Evolutionary conservation across 1,140 invertebrate genomes (phyloP), one percentile per base, ranked within the genome.

Genomic region (Hestina assimilis): DNA sequence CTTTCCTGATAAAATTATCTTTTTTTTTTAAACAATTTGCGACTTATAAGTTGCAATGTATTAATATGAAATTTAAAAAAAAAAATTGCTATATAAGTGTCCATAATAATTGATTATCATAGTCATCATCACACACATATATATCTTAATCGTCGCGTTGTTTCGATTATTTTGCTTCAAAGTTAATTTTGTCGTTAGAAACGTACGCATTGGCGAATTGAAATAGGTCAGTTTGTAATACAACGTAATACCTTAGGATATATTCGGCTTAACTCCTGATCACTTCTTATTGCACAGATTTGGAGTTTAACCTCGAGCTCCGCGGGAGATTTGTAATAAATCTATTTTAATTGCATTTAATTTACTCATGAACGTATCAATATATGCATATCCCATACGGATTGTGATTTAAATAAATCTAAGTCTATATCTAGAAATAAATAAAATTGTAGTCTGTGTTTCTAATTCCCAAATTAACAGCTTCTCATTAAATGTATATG

Each of bases 241-340:
- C n/a, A 11, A 8, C 21, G 26, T n/a, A 40, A 20, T 12, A 20
- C 11, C 23, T 38, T 20, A 29, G 14, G 50, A 52, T 52, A 29
- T 29, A 42, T 31, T 52, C 50, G 50, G 35, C 35, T 52, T 20
- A 42, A 24, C 21, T 26, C 21, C 14, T 29, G n/a, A 52, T 52
- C 41, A 42, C 26, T 33, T 33, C 6, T 51, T 63, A 64, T 64
- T 64, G 51, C 50, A 43, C 57, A 53, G 47, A 63, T 63, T 57
- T 53, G 45, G 52, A 28, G 29, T 42, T 59, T 35, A 54, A 29
- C 38, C 51, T 47, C 40, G 53, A 61, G 40, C 53, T 51, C 41
- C 55, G 64, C 57, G 64, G 64, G 60, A 57, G 60, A 59, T 67
- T 60, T 53, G 20, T 41, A 58, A 59, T 59, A 57, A 26, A 53